These are phyloP conservation scores for Vultur gryphus DNA, from an alignment of 2,797 vertebrate genomes.

Conservation along the genomic window DNA sequence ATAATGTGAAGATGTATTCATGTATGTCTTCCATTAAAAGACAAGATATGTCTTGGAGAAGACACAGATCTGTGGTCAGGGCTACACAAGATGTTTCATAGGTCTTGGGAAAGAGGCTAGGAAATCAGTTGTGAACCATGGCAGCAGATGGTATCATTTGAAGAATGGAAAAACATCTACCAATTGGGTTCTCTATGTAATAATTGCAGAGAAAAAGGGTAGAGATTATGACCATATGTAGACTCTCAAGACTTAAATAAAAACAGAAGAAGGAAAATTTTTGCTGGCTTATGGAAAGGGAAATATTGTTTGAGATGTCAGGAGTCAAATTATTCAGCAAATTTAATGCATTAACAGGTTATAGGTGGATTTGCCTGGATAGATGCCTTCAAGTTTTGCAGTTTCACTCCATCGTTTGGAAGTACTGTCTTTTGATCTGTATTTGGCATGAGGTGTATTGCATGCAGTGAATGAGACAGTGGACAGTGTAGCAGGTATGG, in stretches of 20 bases:
- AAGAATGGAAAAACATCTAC: background rate
- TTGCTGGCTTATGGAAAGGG: background rate
- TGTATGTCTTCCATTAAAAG: background rate
- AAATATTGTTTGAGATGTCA: background rate
- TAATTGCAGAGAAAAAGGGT: background rate
- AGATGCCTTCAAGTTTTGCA: background rate
- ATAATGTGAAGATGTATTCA: background rate
- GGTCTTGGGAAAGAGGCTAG: background rate
- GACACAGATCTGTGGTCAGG: background rate
- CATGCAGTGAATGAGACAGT: background rate
- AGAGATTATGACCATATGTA: background rate
- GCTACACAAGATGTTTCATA: background rate
- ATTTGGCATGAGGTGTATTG: background rate
- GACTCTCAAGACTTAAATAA: background rate
- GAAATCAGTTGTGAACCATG: background rate
- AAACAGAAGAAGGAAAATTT: background rate
- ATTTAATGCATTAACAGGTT: background rate
- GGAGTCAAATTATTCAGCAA: background rate
- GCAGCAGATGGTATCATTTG: background rate
- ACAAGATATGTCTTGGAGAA: background rate
- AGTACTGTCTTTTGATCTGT: background rate
- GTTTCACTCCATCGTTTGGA: background rate
- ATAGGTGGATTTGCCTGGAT: background rate
- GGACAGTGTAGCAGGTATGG: background rate
- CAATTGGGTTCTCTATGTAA: background rate